These are phyloP conservation scores for Danio choprae DNA, from an alignment of 2,797 vertebrate species.

Conservation along the genomic window DNA sequence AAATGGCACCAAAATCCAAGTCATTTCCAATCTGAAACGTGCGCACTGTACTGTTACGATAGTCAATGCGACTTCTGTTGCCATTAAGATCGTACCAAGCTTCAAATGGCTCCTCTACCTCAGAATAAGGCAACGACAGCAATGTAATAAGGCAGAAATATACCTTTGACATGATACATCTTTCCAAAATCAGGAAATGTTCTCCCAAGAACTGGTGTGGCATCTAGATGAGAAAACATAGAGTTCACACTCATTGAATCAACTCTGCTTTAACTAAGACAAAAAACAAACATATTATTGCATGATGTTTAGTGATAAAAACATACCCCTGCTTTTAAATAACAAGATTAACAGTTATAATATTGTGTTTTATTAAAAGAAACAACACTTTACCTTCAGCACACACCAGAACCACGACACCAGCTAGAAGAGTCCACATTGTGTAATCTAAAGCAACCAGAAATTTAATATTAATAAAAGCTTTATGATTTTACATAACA, in stretches of 20 bases:
- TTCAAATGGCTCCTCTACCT: constrained; percentile 86
- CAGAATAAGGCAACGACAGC: constrained; percentile 81
- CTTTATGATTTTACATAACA: no score
- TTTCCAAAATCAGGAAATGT: constrained; percentile 70
- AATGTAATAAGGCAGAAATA: constrained; percentile 42
- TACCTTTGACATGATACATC: constrained; percentile 73
- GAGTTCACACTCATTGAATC: no score
- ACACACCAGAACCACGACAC: constrained; percentile 34
- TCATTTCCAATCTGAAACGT: constrained; percentile 77
- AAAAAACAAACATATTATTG: no score
- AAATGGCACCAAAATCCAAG: constrained; percentile 73
- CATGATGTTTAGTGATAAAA: no score
- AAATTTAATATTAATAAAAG: no score
- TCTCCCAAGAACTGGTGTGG: constrained; percentile 57
- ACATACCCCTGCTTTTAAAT: no score
- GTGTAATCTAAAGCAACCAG: background rate
- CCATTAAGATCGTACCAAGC: constrained; percentile 81
- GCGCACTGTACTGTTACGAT: constrained; percentile 79
- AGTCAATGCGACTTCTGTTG: constrained; percentile 80
- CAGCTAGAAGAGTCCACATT: constrained; percentile 52
- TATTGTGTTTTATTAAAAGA: background rate
- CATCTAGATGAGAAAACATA: constrained; percentile 55
- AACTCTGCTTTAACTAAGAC: no score
- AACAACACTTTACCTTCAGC: constrained; percentile 44
- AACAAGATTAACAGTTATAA: no score